Percentiles rank a stretch among this genome's conserved stretches.
phyloP scores from a whole-genome alignment of 2,113 vertebrate species.

The Rostratula benghalensis region DNA sequence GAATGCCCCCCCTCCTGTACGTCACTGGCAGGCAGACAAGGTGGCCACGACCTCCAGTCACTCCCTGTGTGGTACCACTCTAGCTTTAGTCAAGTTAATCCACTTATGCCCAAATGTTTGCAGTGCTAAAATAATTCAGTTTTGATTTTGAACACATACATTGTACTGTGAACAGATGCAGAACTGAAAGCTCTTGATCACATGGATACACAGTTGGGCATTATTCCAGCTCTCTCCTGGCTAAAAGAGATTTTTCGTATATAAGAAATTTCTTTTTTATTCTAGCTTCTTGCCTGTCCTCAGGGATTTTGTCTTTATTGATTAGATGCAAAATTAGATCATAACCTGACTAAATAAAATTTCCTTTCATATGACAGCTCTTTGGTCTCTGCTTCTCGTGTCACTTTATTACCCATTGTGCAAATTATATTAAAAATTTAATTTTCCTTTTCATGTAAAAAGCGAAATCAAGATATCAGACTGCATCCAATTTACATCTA shows the following conservation, averaged over 20 bases:
- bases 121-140: neutral
- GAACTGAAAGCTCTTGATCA: neutral
- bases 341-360: conserved; percentile 19
- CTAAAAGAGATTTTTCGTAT: neutral
- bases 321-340: conserved; percentile 30
- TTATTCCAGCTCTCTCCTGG: neutral
- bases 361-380: conserved; percentile 37
- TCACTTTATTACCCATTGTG: conserved; percentile 21
- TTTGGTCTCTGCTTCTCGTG: conserved; percentile 11
- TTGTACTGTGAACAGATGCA: neutral
- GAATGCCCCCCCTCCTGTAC: neutral
- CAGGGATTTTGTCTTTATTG: neutral
- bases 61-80: too few species aligned
- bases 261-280: neutral
- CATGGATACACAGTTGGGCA: neutral
- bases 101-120: neutral
- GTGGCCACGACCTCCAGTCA: neutral
- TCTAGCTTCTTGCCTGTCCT: neutral
- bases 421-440: conserved; percentile 54
- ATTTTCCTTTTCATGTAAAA: conserved; percentile 19
- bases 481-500: conserved; percentile 42
- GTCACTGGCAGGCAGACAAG: neutral
- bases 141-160: neutral
- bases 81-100: fast-evolving
- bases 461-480: conserved; percentile 31